phyloP scores from a whole-genome alignment of 2,113 vertebrate species.

The Brachyhypopomus gauderio region DNA sequence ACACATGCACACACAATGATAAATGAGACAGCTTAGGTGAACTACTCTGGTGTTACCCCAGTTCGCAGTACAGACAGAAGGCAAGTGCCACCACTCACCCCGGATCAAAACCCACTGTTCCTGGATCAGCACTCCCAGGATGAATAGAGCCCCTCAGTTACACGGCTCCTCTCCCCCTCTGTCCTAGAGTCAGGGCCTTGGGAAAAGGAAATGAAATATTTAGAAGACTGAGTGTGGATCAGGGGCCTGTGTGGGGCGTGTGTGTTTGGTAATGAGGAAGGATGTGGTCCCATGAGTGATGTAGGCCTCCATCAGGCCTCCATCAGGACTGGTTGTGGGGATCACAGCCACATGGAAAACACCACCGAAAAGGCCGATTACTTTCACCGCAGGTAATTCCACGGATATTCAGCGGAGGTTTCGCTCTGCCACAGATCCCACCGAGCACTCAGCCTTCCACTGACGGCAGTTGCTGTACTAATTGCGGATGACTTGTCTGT shows the following conservation, averaged over 20 bases:
- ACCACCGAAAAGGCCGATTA: conserved; percentile 67
- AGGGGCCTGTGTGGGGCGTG: conserved; percentile 49
- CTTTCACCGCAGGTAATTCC: conserved; percentile 58
- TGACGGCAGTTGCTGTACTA: conserved; percentile 2
- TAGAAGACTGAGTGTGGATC: conserved; percentile 58
- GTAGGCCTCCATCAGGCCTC: neutral
- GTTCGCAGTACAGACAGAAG: neutral
- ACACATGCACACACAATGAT: neutral
- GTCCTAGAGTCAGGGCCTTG: neutral
- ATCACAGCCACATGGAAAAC: conserved; percentile 58
- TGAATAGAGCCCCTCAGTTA: neutral
- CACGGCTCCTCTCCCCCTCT: neutral
- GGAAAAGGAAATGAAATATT: conserved; percentile 52
- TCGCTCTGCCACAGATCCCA: neutral
- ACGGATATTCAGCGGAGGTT: conserved; percentile 49
- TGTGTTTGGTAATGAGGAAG: conserved; percentile 64
- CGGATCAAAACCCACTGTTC: neutral
- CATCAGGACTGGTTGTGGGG: conserved; percentile 40
- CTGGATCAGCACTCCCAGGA: neutral
- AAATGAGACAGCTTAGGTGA: neutral
- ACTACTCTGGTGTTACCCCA: neutral
- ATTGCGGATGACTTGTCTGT: conserved; percentile 10
- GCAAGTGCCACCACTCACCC: neutral
- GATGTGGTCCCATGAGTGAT: conserved; percentile 28
- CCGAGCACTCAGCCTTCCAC: neutral